phyloP scores from a whole-genome alignment of 2,888 invertebrate species.

The Apotomis capreana region DNA sequence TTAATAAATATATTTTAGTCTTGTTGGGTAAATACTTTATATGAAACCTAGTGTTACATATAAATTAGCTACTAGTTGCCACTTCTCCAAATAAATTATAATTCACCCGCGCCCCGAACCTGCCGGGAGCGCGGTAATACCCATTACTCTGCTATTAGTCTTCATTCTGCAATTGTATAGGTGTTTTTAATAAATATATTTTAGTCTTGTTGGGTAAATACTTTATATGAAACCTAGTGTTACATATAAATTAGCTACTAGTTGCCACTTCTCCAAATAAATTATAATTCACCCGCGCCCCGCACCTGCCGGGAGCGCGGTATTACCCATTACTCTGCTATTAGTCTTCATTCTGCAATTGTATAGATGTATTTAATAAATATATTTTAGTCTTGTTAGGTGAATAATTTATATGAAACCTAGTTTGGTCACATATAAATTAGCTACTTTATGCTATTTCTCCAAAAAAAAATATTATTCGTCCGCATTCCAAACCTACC shows the following conservation, averaged over 20 bases:
- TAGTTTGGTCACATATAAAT: too few relatives aligned
- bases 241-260: constrained; percentile 48
- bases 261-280: constrained; percentile 84
- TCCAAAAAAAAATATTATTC: constrained; percentile 84
- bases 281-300: constrained; percentile 79
- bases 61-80: constrained; percentile 73
- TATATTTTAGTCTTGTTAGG: too few relatives aligned
- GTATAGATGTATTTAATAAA: background rate
- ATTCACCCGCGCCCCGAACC: constrained; percentile 70
- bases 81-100: constrained; percentile 85
- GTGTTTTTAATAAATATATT: background rate
- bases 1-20: background rate
- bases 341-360: constrained; percentile 52
- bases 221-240: too few relatives aligned
- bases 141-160: constrained; percentile 59
- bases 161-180: constrained; percentile 48
- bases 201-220: too few relatives aligned
- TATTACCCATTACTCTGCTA: constrained; percentile 61
- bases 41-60: too few relatives aligned
- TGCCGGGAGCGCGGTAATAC: constrained; percentile 48
- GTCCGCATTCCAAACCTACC: constrained; percentile 53
- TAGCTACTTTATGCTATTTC: constrained; percentile 77
- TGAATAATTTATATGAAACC: too few relatives aligned
- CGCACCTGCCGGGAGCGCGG: constrained; percentile 29
- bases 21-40: too few relatives aligned